Conservation (phyloP, 35 echinoderm and acorn worm species). For the Anneissia japonica region DNA sequence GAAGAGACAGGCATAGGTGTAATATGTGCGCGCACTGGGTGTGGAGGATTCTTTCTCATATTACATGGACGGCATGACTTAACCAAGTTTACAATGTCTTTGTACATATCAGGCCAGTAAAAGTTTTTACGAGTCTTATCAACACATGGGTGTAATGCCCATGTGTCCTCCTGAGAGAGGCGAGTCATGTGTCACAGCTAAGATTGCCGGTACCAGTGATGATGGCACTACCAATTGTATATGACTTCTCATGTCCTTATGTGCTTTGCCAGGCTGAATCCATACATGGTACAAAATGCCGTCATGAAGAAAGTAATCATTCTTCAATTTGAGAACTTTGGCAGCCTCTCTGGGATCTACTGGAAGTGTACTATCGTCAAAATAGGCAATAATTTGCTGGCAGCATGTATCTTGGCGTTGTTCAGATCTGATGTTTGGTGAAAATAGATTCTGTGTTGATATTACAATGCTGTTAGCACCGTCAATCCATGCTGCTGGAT, state of each 20-base stretch:
- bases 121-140: conserved; percentile 38
- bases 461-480: not conserved
- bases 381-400: conserved; percentile 7
- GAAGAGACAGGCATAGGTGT: conserved; percentile 38
- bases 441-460: not conserved
- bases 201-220: not conserved
- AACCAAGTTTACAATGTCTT: conserved; percentile 43
- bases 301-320: conserved; percentile 39
- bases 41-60: conserved; percentile 11
- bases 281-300: conserved; percentile 41
- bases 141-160: conserved; percentile 35
- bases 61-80: conserved; percentile 55
- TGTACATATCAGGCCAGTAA: conserved; percentile 48
- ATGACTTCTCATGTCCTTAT: conserved; percentile 16
- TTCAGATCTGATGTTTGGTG: not conserved
- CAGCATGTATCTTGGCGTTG: not conserved
- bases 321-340: not conserved
- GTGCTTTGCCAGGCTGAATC: conserved; percentile 15
- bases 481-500: not conserved
- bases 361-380: not conserved
- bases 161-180: conserved; percentile 40
- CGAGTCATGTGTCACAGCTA: conserved; percentile 50
- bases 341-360: not conserved
- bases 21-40: conserved; percentile 3
- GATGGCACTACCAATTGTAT: conserved; percentile 37